Evolutionary conservation across 2,797 vertebrate genomes (phyloP), one percentile per base, ranked within the genome.

Genomic region (Myotis daubentonii): DNA sequence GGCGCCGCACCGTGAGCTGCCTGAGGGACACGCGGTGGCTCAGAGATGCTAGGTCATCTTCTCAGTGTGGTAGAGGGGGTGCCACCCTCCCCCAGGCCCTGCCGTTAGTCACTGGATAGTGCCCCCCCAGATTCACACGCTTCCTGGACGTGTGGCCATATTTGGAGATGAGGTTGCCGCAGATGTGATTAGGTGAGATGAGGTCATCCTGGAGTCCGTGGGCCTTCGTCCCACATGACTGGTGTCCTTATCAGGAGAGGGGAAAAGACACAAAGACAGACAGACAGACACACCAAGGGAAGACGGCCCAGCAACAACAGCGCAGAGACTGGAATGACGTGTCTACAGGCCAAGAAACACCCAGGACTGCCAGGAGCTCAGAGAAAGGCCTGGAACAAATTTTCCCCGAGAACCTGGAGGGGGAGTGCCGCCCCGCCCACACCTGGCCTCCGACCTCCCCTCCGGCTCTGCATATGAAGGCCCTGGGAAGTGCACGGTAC

Each of bases 51-150:
- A 2, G 6, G 20, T 0, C 3, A 28, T 13, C 36, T 6, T 33
- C 55, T 87, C 81, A 12, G 0, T 3, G 11, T 10, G 17, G 17
- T 13, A 30, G 33, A 30, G 8, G 0, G 11, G 44, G 41, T 44
- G 49, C 71, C 30, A 30, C 25, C 28, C 44, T n/a, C 7, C 2
- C 6, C 20, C 55, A 4, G 44, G 33, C 15, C 0, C 33, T 66
- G 28, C 49, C 51, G 68, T 22, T 3, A 6, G 28, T 57, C 16
- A 15, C 66, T 11, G 17, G 49, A 11, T 1, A 0, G 44, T 11
- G 30, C 7, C n/a, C 49, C 71, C 79, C 55, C 44, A 8, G 1
- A 13, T 44, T 72, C n/a, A n/a, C 4, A 23, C 25, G 47, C 66
- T 47, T 8, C 10, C 49, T 33, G 33, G 47, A 57, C 41, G 13